These are phyloP conservation scores for Phasianus colchicus DNA, from an alignment of 2,113 vertebrate genomes.

Conservation along the genomic window DNA sequence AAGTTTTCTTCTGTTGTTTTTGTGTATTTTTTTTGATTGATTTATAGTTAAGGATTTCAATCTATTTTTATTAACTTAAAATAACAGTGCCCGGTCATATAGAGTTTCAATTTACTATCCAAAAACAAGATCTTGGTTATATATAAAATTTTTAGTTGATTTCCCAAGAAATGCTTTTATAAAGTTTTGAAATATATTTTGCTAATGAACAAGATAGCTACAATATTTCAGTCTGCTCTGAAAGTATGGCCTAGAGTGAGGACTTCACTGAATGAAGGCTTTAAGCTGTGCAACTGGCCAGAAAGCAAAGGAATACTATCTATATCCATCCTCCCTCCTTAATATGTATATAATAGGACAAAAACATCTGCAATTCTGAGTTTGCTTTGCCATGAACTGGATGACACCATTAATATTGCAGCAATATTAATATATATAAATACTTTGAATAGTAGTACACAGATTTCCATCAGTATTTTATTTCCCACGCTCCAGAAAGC, in stretches of 20 bases:
- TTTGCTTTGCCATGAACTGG: not conserved
- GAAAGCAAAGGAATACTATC: not conserved
- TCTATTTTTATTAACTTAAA: not conserved
- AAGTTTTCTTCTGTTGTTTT: not conserved
- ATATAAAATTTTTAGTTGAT: not conserved
- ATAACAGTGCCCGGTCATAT: not conserved
- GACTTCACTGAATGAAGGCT: not conserved
- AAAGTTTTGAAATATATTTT: not conserved
- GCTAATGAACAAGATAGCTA: not conserved
- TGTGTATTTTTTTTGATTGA: not conserved
- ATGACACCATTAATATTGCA: not conserved
- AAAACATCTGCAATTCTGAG: not conserved
- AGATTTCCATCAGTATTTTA: conserved; percentile 6
- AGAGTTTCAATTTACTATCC: not conserved
- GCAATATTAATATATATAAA: conserved; percentile 21
- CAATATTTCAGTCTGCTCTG: not conserved
- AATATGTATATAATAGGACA: not conserved
- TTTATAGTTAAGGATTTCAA: not conserved
- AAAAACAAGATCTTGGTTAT: not conserved
- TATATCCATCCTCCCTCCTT: not conserved
- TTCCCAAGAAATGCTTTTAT: not conserved
- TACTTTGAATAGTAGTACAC: not conserved
- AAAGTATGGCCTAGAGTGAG: not conserved
- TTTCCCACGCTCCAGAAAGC: not conserved
- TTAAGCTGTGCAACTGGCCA: too few relatives aligned